Conservation (phyloP, 2,888 invertebrate genomes). For the Ichneumoninae sp. region DNA sequence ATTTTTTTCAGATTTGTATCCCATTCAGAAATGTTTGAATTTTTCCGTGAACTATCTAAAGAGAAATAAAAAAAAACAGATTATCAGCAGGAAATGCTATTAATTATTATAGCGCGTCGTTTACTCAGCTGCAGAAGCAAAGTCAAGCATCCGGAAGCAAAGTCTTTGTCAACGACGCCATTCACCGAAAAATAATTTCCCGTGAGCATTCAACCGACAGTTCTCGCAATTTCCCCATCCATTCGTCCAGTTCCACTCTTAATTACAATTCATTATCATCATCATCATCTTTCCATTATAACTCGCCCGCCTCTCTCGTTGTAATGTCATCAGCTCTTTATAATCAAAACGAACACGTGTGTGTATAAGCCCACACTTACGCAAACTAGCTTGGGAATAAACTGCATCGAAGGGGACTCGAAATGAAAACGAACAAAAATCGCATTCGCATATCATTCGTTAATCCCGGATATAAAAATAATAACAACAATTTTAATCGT, state of each 20-base stretch:
- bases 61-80: too few relatives aligned
- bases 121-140: not conserved
- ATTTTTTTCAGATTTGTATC: too few relatives aligned
- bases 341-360: not conserved
- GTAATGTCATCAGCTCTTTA: conserved; percentile 10
- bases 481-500: too few relatives aligned
- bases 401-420: not conserved
- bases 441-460: not conserved
- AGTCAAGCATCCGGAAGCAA: too few relatives aligned
- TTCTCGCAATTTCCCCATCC: conserved; percentile 46
- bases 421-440: not conserved
- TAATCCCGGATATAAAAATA: not conserved
- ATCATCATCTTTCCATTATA: conserved; percentile 11
- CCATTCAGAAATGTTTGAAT: too few relatives aligned
- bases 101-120: too few relatives aligned
- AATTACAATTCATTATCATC: conserved; percentile 48
- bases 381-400: not conserved
- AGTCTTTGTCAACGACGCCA: not conserved
- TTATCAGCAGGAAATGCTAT: too few relatives aligned
- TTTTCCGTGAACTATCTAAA: too few relatives aligned
- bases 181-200: conserved; percentile 37
- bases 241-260: conserved; percentile 4
- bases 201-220: conserved; percentile 28
- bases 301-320: conserved; percentile 3
- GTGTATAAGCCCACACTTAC: not conserved